phyloP scores from a whole-genome alignment of 2,113 vertebrate species.

The Zapus hudsonius region DNA sequence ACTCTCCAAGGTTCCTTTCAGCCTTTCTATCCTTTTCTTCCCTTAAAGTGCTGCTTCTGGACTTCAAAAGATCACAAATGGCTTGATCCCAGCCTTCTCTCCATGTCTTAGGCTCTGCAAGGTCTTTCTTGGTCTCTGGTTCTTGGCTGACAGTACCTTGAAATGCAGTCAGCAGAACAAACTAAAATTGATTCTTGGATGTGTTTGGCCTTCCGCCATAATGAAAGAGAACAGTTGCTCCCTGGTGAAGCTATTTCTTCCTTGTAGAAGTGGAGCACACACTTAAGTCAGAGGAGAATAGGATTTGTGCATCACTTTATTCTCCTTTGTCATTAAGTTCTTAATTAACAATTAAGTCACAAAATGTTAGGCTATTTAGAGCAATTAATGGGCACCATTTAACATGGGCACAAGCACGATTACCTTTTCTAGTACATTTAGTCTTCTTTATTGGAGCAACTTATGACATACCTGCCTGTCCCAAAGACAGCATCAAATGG shows the following conservation, averaged over 20 bases:
- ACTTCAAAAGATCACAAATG: not conserved
- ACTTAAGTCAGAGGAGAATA: not conserved
- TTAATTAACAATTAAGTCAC: constrained; percentile 32
- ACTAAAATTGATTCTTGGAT: not conserved
- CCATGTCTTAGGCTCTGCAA: not conserved
- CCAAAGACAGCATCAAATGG: not conserved
- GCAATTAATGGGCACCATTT: constrained; percentile 1
- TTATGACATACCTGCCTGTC: not conserved
- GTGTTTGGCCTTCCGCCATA: not conserved
- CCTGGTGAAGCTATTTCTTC: not conserved
- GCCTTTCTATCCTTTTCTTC: not conserved
- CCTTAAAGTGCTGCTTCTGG: not conserved
- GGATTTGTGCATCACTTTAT: not conserved
- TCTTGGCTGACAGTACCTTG: not conserved
- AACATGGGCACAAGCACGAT: not conserved
- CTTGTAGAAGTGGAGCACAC: not conserved
- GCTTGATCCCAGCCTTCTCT: not conserved
- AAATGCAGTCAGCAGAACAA: not conserved
- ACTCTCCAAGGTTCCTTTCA: not conserved
- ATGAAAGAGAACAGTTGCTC: not conserved
- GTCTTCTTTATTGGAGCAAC: not conserved
- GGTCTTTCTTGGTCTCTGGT: not conserved
- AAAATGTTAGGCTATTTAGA: constrained; percentile 21
- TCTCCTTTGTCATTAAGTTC: constrained; percentile 11
- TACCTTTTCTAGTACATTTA: not conserved